Base-by-base conservation (phyloP, 1,140 invertebrate species). In the Carposina sasakii region DNA sequence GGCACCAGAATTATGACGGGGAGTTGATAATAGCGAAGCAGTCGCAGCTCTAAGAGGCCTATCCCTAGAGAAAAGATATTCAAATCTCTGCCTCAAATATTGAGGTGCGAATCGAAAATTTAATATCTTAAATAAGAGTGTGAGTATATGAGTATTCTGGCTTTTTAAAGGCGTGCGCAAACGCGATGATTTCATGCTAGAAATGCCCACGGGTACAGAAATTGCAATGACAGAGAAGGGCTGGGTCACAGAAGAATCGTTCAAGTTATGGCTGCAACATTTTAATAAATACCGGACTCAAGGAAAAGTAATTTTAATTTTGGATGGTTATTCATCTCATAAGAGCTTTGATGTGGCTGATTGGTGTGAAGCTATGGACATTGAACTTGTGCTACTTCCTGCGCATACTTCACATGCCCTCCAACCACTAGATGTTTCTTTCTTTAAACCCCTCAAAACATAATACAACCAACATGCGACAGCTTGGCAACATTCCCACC, bases 171-270 rank as follows among this genome's bases (percentile, higher is more conserved):
- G 47, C 30, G 37, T 40, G 47, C 34, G 47, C 10, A 49, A 49
- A 31, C 34, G 34, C 6, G 47, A 49, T 20, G 47, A 49, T 49
- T 49, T 41, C 13, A 12, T 49, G 4, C 2, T 41, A 17, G 34
- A 36, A 28, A 49, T 49, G 47, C 47, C 47, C 19, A 34, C 36
- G 1, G 47, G 47, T 40, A 41, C 47, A 30, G 47, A 49, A 49
- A 15, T 49, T 40, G 34, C 22, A 12, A 49, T 49, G 47, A 49
- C 36, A 40, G 47, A 49, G 31, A 49, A 49, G 47, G 47, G 47
- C 9, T 49, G 47, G 47, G 24, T 49, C n/a, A 48, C 20, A 30
- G 36, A 49, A 41, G 47, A 49, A 49, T 24, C 47, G 3, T 49
- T 49, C 33, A 26, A 30, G 13, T 16, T 30, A 19, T 43, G 26